Evolutionary conservation across 92 coral and sea anemone genomes (phyloP).

Genomic region (Blastomussa wellsi): DNA sequence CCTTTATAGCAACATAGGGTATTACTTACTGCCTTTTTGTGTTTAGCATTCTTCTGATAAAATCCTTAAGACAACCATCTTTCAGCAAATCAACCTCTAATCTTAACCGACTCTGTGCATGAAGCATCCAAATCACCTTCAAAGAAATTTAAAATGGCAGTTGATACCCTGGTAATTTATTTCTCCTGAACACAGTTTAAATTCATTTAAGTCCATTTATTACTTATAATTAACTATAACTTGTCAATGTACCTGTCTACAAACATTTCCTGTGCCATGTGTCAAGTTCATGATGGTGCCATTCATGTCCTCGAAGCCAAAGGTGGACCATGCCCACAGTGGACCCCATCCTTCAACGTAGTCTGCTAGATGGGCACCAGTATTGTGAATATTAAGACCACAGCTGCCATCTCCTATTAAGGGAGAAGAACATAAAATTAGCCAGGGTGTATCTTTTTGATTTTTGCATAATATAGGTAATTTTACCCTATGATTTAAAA

Average conservation of each 20-base stretch:
- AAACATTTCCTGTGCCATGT: slow-evolving; percentile 75
- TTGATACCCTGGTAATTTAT: neutral
- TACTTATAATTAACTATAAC: neutral
- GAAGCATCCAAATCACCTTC: neutral
- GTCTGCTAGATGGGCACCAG: slow-evolving; percentile 62
- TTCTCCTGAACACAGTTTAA: neutral
- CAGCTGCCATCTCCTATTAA: slow-evolving; percentile 57
- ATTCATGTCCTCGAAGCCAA: slow-evolving; percentile 69
- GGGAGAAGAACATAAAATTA: neutral
- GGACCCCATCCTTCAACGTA: slow-evolving; percentile 70
- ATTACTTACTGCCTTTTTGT: neutral
- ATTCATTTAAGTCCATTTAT: neutral
- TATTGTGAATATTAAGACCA: slow-evolving; percentile 71
- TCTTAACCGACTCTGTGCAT: slow-evolving; percentile 50
- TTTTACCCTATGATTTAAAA: no score
- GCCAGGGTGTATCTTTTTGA: neutral
- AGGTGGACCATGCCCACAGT: slow-evolving; percentile 71
- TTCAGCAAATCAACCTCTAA: neutral
- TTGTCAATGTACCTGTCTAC: slow-evolving; percentile 36
- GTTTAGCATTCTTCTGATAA: neutral
- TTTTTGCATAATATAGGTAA: neutral
- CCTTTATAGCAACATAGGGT: neutral
- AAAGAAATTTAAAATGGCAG: neutral
- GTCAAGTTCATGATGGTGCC: slow-evolving; percentile 46
- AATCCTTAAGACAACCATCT: neutral